Conservation (phyloP, 2,113 vertebrate genomes). For the Hirundichthys speculiger region DNA sequence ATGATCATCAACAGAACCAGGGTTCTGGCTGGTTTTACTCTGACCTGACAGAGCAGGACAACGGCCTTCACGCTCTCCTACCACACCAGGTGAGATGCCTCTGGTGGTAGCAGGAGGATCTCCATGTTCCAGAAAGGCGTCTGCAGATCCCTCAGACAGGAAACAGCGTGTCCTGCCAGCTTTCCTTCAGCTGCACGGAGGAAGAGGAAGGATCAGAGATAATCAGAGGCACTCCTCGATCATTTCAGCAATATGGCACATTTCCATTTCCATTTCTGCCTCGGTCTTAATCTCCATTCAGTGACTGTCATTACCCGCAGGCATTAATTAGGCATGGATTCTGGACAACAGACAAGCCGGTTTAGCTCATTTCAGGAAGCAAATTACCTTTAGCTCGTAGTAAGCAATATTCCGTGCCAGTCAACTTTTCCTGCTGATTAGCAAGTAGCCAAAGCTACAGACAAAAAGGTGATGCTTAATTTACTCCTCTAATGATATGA, state of each 20-base stretch:
- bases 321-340: conserved; percentile 80
- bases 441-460: conserved; percentile 82
- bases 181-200: conserved; percentile 51
- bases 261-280: conserved; percentile 71
- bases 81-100: too few species aligned
- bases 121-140: too few species aligned
- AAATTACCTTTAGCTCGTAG: conserved; percentile 85
- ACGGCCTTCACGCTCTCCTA: too few species aligned
- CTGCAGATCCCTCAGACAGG: too few species aligned
- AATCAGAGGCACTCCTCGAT: conserved; percentile 75
- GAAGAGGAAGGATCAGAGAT: conserved; percentile 67
- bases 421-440: conserved; percentile 86
- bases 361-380: conserved; percentile 79
- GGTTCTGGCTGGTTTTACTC: too few species aligned
- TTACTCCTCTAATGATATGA: too few species aligned
- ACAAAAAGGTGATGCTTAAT: too few species aligned
- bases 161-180: too few species aligned
- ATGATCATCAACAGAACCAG: too few species aligned
- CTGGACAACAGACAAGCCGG: conserved; percentile 80
- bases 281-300: conserved; percentile 82
- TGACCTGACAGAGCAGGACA: too few species aligned
- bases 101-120: too few species aligned
- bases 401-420: conserved; percentile 84
- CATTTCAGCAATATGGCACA: conserved; percentile 78
- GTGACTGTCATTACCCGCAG: conserved; percentile 80